These are phyloP conservation scores for Syngnathus floridae DNA, from an alignment of 2,113 vertebrate genomes.

Conservation along the genomic window DNA sequence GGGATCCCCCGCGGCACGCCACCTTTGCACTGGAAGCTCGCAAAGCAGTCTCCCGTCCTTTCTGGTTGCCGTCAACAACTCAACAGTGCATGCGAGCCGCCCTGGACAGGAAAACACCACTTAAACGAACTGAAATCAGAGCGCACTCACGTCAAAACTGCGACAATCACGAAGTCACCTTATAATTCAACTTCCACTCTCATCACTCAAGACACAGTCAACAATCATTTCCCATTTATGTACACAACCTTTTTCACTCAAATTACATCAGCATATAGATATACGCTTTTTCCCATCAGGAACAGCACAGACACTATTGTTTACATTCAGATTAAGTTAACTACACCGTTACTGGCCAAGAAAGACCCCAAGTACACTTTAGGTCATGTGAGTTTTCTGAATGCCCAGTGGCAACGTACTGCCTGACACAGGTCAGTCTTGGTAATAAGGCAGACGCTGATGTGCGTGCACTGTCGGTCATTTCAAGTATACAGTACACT, in stretches of 20 bases:
- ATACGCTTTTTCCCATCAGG: too few species aligned
- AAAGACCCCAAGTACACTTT: too few species aligned
- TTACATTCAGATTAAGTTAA: too few species aligned
- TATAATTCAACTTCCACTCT: background rate
- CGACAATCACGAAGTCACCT: background rate
- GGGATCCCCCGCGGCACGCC: slow-evolving; percentile 16
- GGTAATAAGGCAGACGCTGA: too few species aligned
- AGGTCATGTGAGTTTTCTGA: too few species aligned
- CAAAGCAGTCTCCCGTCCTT: slow-evolving; percentile 38
- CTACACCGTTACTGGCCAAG: too few species aligned
- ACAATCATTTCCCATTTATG: background rate
- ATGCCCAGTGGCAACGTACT: too few species aligned
- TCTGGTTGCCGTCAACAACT: slow-evolving; percentile 48
- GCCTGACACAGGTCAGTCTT: too few species aligned
- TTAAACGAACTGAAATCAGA: slow-evolving; percentile 36
- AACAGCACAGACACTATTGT: too few species aligned
- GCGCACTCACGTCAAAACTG: slow-evolving; percentile 1
- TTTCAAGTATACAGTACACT: too few species aligned
- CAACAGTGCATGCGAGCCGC: slow-evolving; percentile 30
- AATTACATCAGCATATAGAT: background rate
- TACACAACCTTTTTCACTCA: too few species aligned
- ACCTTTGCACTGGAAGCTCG: slow-evolving; percentile 39
- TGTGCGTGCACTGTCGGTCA: too few species aligned
- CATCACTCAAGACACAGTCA: background rate
- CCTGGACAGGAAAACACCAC: slow-evolving; percentile 20